Base-by-base conservation (phyloP, 2,113 vertebrate species). In the Alouatta palliata region DNA sequence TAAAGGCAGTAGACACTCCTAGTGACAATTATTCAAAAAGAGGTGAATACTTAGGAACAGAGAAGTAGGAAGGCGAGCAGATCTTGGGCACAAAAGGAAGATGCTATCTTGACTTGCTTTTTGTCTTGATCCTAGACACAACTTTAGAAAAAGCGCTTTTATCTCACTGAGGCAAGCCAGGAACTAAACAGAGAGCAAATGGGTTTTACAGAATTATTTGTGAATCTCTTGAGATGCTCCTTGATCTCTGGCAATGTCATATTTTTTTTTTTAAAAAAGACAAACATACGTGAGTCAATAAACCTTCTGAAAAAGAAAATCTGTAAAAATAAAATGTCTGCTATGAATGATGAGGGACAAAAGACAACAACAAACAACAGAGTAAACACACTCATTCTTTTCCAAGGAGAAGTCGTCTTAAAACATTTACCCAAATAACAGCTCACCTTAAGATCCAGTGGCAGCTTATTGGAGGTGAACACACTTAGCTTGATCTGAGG, bases 401-500 rank as follows among this genome's bases (percentile, higher is more conserved):
- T 27, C 35, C 32, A 5, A 45, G n/a, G 52, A 68, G 68, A 92
- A 32, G 61, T 47, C 4, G 13, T 27, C n/a, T 35, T 16, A 12
- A n/a, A 54, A 19, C 20, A 54, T 10, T 7, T 5, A 4, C 10
- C 9, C 58, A 23, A 43, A 20, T 3, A 1, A 0, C 32, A 52
- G 5, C 66, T 61, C 98, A 99, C 99, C 99, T 99, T 99, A 12
- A 99, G 99, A 79, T 99, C 99, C 89, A 99, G 95, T 0, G 99
- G 99, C 2, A 99, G 98, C 96, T 99, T 99, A 98, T 98, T 99
- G 66, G 99, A 99, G n/a, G 99, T 99, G 97, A 99, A 99, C 94
- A 99, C 99, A 1, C 99, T 99, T 96, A 99, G 96, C 96, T 99
- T 99, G 97, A 99, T 99, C 97, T 99, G 99, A 8, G 99, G 99